Evolutionary conservation across 2,113 vertebrate genomes (phyloP).

Genomic region (Panthera uncia): DNA sequence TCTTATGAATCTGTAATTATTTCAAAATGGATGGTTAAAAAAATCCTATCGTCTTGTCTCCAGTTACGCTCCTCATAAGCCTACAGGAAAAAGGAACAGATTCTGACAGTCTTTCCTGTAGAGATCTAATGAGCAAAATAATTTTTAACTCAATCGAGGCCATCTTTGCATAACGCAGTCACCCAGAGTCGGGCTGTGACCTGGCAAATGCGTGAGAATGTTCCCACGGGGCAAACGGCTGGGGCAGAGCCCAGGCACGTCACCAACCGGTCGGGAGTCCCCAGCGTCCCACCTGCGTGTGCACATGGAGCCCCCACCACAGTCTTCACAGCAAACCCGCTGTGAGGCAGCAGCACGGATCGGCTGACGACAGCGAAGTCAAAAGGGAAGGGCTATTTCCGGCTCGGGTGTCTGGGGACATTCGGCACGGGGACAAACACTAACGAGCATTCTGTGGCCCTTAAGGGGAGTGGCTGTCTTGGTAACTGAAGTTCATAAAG

Average conservation of each 20-base stretch:
- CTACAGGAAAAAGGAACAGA: not conserved
- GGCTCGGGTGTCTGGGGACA: not conserved
- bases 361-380: fast-evolving
- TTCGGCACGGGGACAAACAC: too few species aligned
- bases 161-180: not conserved
- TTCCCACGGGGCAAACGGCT: not conserved
- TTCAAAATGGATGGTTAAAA: not conserved
- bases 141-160: not conserved
- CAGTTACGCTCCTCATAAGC: not conserved
- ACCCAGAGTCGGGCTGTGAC: fast-evolving
- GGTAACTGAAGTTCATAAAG: not conserved
- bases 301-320: fast-evolving
- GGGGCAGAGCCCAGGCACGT: fast-evolving
- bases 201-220: fast-evolving
- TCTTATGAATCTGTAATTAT: not conserved
- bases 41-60: not conserved
- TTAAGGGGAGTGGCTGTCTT: not conserved
- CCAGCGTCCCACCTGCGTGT: fast-evolving
- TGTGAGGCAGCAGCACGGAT: fast-evolving
- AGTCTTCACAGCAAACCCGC: not conserved
- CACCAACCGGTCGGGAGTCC: fast-evolving
- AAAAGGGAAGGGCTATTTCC: not conserved
- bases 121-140: not conserved
- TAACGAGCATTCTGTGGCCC: not conserved
- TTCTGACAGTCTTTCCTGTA: not conserved